A percentile compares a stretch with the other conserved stretches of the same genome.
These are phyloP conservation scores for Eptatretus atami DNA, from an alignment of 2,797 vertebrate species.

Conservation along the genomic window DNA sequence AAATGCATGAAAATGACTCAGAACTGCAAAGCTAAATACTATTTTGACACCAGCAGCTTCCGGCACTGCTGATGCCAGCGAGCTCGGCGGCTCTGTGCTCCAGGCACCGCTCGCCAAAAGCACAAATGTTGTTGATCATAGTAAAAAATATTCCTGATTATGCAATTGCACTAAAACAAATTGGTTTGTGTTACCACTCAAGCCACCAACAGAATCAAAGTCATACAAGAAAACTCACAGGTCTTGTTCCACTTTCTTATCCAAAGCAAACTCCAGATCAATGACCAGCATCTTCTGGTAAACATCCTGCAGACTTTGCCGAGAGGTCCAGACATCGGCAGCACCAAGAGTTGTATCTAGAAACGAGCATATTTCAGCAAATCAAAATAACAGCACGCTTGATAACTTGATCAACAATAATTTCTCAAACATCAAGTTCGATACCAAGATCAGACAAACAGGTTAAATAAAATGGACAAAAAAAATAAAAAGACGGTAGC, in stretches of 20 bases:
- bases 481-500: conserved; percentile 7
- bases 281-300: conserved; percentile 99
- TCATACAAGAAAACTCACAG: conserved; percentile 37
- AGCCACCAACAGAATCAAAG: neutral
- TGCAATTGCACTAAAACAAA: no score
- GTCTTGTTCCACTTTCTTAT: conserved; percentile 98
- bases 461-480: conserved; percentile 5
- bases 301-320: conserved; percentile 83
- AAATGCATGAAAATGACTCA: no score
- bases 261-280: conserved; percentile 85
- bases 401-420: neutral
- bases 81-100: no score
- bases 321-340: conserved; percentile 91
- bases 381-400: neutral
- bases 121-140: no score
- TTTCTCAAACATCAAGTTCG: no score
- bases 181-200: no score
- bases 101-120: no score
- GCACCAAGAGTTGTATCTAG: conserved; percentile 71
- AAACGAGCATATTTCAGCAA: conserved; percentile 7
- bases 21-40: no score
- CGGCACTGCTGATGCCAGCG: no score
- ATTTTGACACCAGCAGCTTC: no score
- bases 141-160: no score
- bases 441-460: no score